A percentile compares a stretch with the other conserved stretches of the same genome.
phyloP scores from a whole-genome alignment of 1,140 invertebrate species.

The Pseudomyrmex gracilis region DNA sequence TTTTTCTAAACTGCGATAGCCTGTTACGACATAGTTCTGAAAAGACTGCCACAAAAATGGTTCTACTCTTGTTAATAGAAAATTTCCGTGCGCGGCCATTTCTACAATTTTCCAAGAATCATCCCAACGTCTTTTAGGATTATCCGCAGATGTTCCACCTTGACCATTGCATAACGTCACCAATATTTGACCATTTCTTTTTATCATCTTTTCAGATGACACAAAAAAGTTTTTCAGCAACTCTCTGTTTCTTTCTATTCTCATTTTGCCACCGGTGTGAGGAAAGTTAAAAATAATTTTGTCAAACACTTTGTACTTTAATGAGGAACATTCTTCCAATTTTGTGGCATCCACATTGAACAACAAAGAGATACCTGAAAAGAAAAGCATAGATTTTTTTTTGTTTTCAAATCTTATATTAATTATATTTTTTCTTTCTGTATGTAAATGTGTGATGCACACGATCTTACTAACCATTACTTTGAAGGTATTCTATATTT shows the following conservation, averaged over 20 bases:
- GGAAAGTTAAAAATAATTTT: constrained; percentile 89
- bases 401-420: not conserved
- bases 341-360: constrained; percentile 86
- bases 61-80: constrained; percentile 84
- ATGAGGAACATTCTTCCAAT: constrained; percentile 74
- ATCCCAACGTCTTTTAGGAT: constrained; percentile 85
- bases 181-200: constrained; percentile 82
- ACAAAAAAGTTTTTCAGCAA: constrained; percentile 86
- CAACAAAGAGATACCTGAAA: constrained; percentile 85
- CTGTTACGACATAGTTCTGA: constrained; percentile 83
- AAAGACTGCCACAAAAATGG: constrained; percentile 83
- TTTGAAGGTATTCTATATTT: constrained; percentile 78
- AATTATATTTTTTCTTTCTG: too few relatives aligned
- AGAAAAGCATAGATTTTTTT: constrained; percentile 68
- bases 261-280: constrained; percentile 89
- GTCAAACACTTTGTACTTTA: constrained; percentile 81
- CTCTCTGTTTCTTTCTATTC: constrained; percentile 87
- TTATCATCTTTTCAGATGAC: constrained; percentile 82
- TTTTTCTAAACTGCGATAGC: constrained; percentile 87
- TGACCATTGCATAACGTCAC: constrained; percentile 88
- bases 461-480: constrained; percentile 77
- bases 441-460: not conserved
- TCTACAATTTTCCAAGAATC: constrained; percentile 89
- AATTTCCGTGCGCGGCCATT: constrained; percentile 86
- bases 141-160: constrained; percentile 87